Base-by-base conservation (phyloP, 2,888 invertebrate species). In the Lasioglossum marginatum region DNA sequence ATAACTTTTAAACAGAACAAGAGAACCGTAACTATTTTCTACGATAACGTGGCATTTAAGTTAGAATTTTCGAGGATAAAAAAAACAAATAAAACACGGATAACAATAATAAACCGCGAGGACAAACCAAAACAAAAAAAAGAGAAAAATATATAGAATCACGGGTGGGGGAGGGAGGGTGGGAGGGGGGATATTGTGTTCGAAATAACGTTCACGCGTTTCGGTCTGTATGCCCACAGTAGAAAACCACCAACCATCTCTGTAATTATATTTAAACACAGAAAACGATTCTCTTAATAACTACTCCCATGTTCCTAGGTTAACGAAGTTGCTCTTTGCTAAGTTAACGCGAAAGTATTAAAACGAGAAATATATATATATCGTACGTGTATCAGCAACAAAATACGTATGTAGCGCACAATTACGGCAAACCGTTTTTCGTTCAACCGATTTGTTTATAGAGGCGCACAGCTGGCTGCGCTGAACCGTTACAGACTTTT, bases 241-340 rank as follows among this genome's bases (percentile, higher is more conserved):
- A 78, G 78, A 78, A 73, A 78, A 34, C 66, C 66, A 66, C 48
- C 66, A 1, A 81, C 52, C 27, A 75, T 72, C 40, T 63, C 68
- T 79, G 19, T 57, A 63, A 63, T 63, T 57, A 81, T n/a, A 70
- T 77, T 76, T 48, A 63, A 81, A 52, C 66, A 63, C 72, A 63
- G 70, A 66, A 80, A 66, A 80, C 60, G 31, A 80, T 86, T 86
- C 48, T 86, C 82, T 80, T 86, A 80, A 82, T 2, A 31, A 63
- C 63, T 63, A 63, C 60, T 82, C 79, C 77, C 75, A 86, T 82
- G 87, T 86, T 86, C 86, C 87, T 87, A 87, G 78, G 86, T 85
- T 82, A 48, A 86, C 60, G 34, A 57, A 16, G 72, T 86, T 78
- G 82, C 87, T 86, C 74, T 79, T 85, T 82, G 66, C 74, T 66